Evolutionary conservation across 2,888 invertebrate genomes (phyloP), one percentile per base, ranked within the genome.

Genomic region (Cybosia mesomella): DNA sequence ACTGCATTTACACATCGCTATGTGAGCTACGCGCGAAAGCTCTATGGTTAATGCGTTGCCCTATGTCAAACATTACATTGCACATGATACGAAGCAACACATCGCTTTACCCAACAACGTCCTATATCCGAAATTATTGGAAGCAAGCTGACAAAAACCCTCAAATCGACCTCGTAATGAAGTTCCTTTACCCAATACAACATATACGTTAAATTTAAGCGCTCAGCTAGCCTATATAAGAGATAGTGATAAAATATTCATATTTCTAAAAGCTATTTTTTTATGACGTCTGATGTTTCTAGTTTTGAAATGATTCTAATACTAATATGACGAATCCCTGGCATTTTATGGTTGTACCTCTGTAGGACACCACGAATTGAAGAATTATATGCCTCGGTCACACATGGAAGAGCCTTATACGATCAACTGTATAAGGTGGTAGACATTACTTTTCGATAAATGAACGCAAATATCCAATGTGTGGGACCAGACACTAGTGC

Each of bases 61-160:
- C 81, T 85, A 82, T 76, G 79, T 83, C 83, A 86, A 73, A 82
- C 84, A 85, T 55, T 73, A 82, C 80, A 82, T 72, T 76, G 87
- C 86, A 89, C 84, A 86, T 85, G 82, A 88, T 75, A 87, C 84
- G 87, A 92, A 93, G 92, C 93, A 88, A 91, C 90, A 92, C 91
- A 91, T 85, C 79, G 86, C 91, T 75, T 82, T 82, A 80, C 75
- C 80, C 84, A 81, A 76, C 75, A 75, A 79, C 79, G 82, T 80
- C 85, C 84, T 85, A 86, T 82, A 77, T 85, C 86, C 84, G 85
- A 84, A 79, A 77, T 76, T 68, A 75, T 81, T 74, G 77, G 76
- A 82, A 83, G 85, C 86, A 85, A 84, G 84, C 85, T 78, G 76
- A 73, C 69, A 79, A 65, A 77, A 65, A 74, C 67, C 71, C 74